Percentiles rank a stretch among this genome's conserved stretches.
phyloP scores from a whole-genome alignment of 2,888 invertebrate genomes.

The Lepidochrysops patricia region DNA sequence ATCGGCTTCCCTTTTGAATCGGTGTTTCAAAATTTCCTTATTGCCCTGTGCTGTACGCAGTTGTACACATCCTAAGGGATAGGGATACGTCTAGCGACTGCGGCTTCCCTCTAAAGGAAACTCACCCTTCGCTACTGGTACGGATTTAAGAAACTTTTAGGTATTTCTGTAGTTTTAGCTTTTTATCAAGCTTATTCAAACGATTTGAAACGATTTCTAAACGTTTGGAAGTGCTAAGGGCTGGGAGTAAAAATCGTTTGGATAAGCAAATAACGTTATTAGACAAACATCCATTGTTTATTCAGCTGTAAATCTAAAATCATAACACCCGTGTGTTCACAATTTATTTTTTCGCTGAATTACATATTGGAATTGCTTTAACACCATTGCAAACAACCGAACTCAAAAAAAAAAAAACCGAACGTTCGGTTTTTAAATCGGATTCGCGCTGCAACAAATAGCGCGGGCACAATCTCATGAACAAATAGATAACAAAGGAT shows the following conservation, averaged over 20 bases:
- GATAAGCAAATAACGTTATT: neutral
- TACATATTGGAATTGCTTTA: constrained; percentile 16
- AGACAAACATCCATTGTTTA: neutral
- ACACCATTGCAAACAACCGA: constrained; percentile 12
- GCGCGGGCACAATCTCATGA: constrained; percentile 10
- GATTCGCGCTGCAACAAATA: constrained; percentile 13
- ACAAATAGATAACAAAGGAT: constrained; percentile 14
- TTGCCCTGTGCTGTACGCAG: too few relatives aligned
- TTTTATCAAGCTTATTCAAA: too few relatives aligned
- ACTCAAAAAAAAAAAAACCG: constrained; percentile 9
- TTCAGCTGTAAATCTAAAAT: neutral
- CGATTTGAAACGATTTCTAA: too few relatives aligned
- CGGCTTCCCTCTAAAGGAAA: too few relatives aligned
- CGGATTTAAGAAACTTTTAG: too few relatives aligned
- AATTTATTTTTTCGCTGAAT: constrained; percentile 12
- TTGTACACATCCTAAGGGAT: too few relatives aligned
- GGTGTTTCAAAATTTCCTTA: too few relatives aligned
- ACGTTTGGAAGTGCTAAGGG: neutral
- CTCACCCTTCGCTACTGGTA: too few relatives aligned
- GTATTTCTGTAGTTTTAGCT: too few relatives aligned
- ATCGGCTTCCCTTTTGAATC: too few relatives aligned
- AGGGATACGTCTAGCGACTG: too few relatives aligned
- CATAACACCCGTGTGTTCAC: constrained; percentile 3
- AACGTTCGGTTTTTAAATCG: constrained; percentile 13
- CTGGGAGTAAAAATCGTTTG: neutral